Conservation (phyloP, 2,888 invertebrate genomes). For the Trichogramma evanescens region DNA sequence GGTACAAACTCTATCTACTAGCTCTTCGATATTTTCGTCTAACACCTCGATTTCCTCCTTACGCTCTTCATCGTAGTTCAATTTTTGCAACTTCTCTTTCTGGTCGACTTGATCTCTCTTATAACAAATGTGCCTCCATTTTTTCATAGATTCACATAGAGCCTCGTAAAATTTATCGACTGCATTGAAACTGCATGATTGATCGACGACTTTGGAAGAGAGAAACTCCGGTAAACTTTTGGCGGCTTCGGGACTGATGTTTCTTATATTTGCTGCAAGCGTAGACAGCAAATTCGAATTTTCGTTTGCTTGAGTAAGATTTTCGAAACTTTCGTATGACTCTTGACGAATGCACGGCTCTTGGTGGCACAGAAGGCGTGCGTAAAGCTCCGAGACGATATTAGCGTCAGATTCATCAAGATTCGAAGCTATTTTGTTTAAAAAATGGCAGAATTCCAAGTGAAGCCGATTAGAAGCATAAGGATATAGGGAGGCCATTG, state of each 20-base stretch:
- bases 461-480: slow-evolving; percentile 24
- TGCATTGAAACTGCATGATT: slow-evolving; percentile 23
- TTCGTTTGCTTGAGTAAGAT: slow-evolving; percentile 29
- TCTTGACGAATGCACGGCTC: slow-evolving; percentile 36
- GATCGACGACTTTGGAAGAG: slow-evolving; percentile 23
- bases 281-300: slow-evolving; percentile 32
- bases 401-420: slow-evolving; percentile 10
- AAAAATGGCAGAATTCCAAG: slow-evolving; percentile 27
- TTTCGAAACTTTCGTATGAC: slow-evolving; percentile 37
- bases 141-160: not conserved
- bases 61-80: slow-evolving; percentile 16
- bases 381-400: slow-evolving; percentile 30
- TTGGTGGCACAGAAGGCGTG: slow-evolving; percentile 31
- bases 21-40: slow-evolving; percentile 22
- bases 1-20: slow-evolving; percentile 27
- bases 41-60: not conserved
- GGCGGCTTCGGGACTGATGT: slow-evolving; percentile 25
- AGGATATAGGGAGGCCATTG: slow-evolving; percentile 20
- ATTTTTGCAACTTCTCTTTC: slow-evolving; percentile 28
- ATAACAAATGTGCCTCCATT: slow-evolving; percentile 28
- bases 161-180: slow-evolving; percentile 25
- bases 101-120: slow-evolving; percentile 24
- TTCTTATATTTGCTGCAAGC: slow-evolving; percentile 28
- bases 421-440: slow-evolving; percentile 24
- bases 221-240: slow-evolving; percentile 34